These are phyloP conservation scores for Orchestes rusci DNA, from an alignment of 2,888 invertebrate genomes.

Conservation along the genomic window DNA sequence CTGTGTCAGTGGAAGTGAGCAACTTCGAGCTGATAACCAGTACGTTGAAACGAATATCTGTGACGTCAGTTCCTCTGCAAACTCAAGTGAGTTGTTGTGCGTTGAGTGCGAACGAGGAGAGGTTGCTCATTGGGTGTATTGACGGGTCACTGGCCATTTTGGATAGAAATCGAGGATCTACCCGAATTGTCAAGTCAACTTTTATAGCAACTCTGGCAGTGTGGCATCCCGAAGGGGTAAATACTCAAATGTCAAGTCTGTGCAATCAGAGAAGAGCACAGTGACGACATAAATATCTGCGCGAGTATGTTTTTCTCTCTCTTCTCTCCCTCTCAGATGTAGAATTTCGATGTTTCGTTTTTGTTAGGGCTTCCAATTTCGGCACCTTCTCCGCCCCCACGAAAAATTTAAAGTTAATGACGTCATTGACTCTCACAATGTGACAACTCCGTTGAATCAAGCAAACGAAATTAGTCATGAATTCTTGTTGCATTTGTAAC, in stretches of 20 bases:
- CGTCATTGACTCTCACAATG: too few relatives aligned
- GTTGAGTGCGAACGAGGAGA: constrained; percentile 65
- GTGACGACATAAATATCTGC: neutral
- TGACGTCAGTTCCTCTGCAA: constrained; percentile 63
- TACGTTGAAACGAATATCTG: constrained; percentile 55
- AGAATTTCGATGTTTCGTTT: too few relatives aligned
- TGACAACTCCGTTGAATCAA: too few relatives aligned
- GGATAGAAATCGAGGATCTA: constrained; percentile 67
- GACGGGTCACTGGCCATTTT: constrained; percentile 78
- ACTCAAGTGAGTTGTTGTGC: constrained; percentile 61
- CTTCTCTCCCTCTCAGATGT: too few relatives aligned
- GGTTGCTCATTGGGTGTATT: constrained; percentile 70
- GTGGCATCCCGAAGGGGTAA: constrained; percentile 65
- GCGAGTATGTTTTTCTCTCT: constrained; percentile 3
- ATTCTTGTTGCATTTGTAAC: too few relatives aligned
- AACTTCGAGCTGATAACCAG: constrained; percentile 54
- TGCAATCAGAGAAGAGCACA: too few relatives aligned
- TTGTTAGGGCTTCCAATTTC: too few relatives aligned
- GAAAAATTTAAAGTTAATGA: too few relatives aligned
- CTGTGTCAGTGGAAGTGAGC: constrained; percentile 65
- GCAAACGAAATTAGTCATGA: too few relatives aligned
- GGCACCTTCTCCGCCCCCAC: too few relatives aligned
- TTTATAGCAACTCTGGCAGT: constrained; percentile 68
- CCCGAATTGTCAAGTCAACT: constrained; percentile 66
- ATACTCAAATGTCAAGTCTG: too few relatives aligned